Conservation (phyloP, 2,888 invertebrate species). For the Ormyrus thymus region DNA sequence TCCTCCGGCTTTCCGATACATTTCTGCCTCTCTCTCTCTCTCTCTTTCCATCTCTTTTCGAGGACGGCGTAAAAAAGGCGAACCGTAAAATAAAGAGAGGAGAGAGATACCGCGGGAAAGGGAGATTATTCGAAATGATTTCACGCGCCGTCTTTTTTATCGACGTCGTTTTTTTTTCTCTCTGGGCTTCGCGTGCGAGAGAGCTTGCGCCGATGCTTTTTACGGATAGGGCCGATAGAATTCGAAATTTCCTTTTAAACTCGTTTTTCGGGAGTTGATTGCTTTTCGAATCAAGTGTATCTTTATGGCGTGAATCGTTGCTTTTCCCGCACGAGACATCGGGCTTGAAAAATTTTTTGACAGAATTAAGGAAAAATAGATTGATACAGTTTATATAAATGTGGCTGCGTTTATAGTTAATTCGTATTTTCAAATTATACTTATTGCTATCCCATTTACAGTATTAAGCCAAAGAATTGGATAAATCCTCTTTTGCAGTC, state of each 20-base stretch:
- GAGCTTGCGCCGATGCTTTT: conserved; percentile 13
- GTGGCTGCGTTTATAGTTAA: too few relatives aligned
- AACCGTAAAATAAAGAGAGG: conserved; percentile 47
- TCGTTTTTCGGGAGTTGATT: conserved; percentile 33
- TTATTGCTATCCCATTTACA: too few relatives aligned
- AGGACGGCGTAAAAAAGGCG: conserved; percentile 26
- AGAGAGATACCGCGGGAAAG: conserved; percentile 47
- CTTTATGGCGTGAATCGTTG: conserved; percentile 5
- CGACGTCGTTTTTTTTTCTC: conserved; percentile 22
- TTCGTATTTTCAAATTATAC: too few relatives aligned
- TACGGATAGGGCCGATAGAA: conserved; percentile 32
- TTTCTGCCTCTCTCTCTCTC: conserved; percentile 49
- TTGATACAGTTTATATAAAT: too few relatives aligned
- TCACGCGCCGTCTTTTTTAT: conserved; percentile 41
- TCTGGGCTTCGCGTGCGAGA: background rate
- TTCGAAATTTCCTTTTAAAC: conserved; percentile 33
- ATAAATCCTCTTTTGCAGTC: too few relatives aligned
- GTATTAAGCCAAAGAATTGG: too few relatives aligned
- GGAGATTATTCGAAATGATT: conserved; percentile 46
- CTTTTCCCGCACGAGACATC: background rate
- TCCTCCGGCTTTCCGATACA: background rate
- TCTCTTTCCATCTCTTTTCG: conserved; percentile 28
- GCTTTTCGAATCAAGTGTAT: conserved; percentile 18
- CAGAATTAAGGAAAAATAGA: too few relatives aligned
- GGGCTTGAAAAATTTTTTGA: too few relatives aligned